Base-by-base conservation (phyloP, 2,888 invertebrate genomes). In the Loripinus fragilis region DNA sequence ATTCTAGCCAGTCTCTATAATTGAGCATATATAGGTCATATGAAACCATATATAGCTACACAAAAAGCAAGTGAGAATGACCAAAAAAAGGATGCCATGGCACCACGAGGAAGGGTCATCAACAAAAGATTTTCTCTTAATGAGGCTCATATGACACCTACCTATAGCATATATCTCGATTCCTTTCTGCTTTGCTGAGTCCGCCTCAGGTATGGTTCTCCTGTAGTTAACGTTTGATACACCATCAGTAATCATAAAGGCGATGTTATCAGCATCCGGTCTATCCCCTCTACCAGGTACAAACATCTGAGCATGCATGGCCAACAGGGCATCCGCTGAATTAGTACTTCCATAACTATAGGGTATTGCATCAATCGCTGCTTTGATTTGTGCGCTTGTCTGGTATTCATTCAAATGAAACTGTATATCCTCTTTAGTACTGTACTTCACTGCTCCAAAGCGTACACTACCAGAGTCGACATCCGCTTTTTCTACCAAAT, bases 171-270 rank as follows among this genome's bases (percentile, higher is more conserved):
- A 86, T 8, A 87, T 76, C 12, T 78, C 69, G 28, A 85, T 79
- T 25, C 71, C 71, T 8, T 74, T 71, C 12, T 67, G 71, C 50
- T 85, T 71, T 23, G 81, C 80, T n/a, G 71, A 66, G 66, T 83
- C 80, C 10, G 90, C 90, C 70, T 89, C 88, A 5, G 85, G 85
- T 65, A 88, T 74, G 20, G 88, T 88, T 48, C 79, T 67, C 20
- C 83, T 78, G 10, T 83, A 45, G 76, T 90, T 88, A 68, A 90
- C 87, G 68, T 89, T 89, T 38, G 89, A 88, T 41, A 85, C 86
- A 41, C 92, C 92, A 76, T 91, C 90, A 0, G 90, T 89, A 30
- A 91, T 78, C 28, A 91, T 69, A 17, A 91, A 69, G n/a, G 83
- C 81, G 23, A 90, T 76, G 67, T 89, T 85, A 8, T 78, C 78